Evolutionary conservation across 2,888 invertebrate genomes (phyloP), one percentile per base, ranked within the genome.

Genomic region (Conistra vaccinii): DNA sequence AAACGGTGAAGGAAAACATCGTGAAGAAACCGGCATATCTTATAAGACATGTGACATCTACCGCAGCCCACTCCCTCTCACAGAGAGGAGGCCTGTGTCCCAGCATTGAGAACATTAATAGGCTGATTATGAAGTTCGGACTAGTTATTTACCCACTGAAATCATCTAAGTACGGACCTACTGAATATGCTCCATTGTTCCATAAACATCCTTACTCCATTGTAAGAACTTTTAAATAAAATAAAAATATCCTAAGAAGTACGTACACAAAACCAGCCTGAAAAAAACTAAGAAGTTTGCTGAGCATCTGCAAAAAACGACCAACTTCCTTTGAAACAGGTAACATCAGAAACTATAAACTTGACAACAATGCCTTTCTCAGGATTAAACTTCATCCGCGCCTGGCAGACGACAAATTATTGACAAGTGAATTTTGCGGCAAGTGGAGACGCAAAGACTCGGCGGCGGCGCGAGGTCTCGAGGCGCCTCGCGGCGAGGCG

Each of bases 401-500:
- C 53, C 61, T 65, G 48, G 72, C 63, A 85, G 82, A 81, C 70
- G 76, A 85, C 83, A 88, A 88, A 88, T 88, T 85, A 90, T 91
- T 86, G 89, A 88, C 86, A 87, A 87, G 84, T 88, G 81, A 85
- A 84, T 87, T 88, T 85, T 65, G 84, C 32, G 67, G 70, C 55
- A 76, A 63, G 69, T 35, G 65, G 78, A 71, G 68, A 73, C 69
- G 72, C 55, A 68, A 83, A 78, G 76, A 68, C 58, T 69, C 66
- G 72, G 45, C 23, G 60, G 75, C 60, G 85, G 61, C 57, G 71
- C 73, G 73, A 69, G 57, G 32, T 63, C 73, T 77, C 60, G 58
- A 73, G 83, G 69, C 63, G 76, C 55, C 57, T 57, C 58, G 71
- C 62, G 45, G 39, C 71, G 57, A 62, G 58, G 61, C 82, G 88